Conservation (phyloP, 1,140 invertebrate genomes). For the Centruroides vittatus region DNA sequence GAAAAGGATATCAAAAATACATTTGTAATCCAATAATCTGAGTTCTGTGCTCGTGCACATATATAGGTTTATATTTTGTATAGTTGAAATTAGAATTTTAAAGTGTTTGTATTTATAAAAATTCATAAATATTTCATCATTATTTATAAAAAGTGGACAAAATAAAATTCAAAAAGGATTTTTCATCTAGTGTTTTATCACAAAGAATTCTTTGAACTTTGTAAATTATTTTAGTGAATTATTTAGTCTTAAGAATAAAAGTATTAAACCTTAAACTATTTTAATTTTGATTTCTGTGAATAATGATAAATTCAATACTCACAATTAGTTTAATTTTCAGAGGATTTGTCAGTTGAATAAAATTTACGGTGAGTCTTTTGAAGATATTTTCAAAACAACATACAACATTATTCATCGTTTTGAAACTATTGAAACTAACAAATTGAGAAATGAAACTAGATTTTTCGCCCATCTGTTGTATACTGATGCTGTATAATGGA, state of each 20-base stretch:
- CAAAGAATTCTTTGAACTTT: not conserved
- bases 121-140: no score
- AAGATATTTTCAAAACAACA: constrained; percentile 89
- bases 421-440: constrained; percentile 93
- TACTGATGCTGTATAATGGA: constrained; percentile 84
- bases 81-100: no score
- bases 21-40: no score
- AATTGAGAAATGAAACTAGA: constrained; percentile 93
- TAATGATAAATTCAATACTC: not conserved
- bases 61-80: no score
- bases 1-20: no score
- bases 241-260: not conserved
- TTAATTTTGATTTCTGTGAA: not conserved
- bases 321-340: constrained; percentile 33
- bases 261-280: not conserved
- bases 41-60: no score
- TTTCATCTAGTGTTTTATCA: no score
- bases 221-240: not conserved
- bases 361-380: constrained; percentile 80
- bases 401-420: constrained; percentile 77
- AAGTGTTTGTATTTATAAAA: no score
- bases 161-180: no score
- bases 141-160: no score
- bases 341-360: constrained; percentile 84
- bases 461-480: constrained; percentile 94